Evolutionary conservation across 2,888 invertebrate species (phyloP), one percentile per base, ranked within the genome.

Genomic region (Drosophila anceps): DNA sequence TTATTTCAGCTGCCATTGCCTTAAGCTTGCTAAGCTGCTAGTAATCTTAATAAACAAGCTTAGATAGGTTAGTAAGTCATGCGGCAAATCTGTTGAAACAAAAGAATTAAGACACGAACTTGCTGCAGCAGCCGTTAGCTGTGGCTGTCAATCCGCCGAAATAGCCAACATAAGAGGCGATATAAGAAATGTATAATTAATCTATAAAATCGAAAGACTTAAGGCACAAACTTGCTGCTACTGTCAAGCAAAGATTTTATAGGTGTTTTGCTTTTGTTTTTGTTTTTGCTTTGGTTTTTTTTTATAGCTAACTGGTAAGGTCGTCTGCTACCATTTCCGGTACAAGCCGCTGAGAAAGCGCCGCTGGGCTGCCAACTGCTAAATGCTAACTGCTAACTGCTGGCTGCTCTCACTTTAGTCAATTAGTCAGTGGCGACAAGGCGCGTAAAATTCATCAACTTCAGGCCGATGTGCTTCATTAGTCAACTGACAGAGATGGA

Each of bases 371-470:
- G 50, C 27, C 29, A 18, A 10, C 55, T 48, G 24, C 46, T 51
- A 4, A 24, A 27, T 35, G 53, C 61, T 43, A 8, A 2, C 48
- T 43, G 55, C 29, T 13, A n/a, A 10, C 55, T 54, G 69, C 33
- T n/a, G 69, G 7, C 77, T 67, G 78, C 76, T 79, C 79, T 79
- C 79, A 79, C 79, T 79, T 79, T 79, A 39, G 76, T 67, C 79
- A 79, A 76, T 79, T 76, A 79, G 79, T 64, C 76, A 73, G 73
- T 58, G 65, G 74, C 74, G 74, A 76, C 74, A 76, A 76, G 50
- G 63, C 73, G 78, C 70, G 72, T 78, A 61, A 76, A 79, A 79
- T 79, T 79, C 78, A 78, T 79, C 74, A 77, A 58, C 79, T 60
- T 66, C 62, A 61, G 63, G 50, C 39, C 57, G 72, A n/a, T 61